These are phyloP conservation scores for Lapara coniferarum DNA, from an alignment of 2,888 invertebrate genomes.

Conservation along the genomic window DNA sequence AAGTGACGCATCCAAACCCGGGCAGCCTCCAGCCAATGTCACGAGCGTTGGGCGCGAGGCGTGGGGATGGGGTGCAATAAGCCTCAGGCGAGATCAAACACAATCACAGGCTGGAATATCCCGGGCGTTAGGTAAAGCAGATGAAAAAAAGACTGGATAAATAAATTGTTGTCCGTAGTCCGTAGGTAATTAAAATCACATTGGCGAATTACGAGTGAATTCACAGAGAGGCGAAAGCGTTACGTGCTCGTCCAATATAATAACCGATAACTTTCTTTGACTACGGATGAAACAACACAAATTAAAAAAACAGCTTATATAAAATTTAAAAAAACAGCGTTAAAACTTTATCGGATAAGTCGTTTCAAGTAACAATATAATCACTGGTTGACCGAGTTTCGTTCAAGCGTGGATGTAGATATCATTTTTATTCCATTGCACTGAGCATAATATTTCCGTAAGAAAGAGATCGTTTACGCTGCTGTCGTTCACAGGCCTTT, in stretches of 20 bases:
- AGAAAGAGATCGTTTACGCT: background rate
- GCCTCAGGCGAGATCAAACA: background rate
- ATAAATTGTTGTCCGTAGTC: background rate
- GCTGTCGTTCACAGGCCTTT: too few relatives aligned
- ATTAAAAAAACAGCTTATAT: background rate
- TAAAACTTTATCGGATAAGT: background rate
- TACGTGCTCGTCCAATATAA: too few relatives aligned
- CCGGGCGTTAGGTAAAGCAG: background rate
- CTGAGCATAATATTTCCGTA: background rate
- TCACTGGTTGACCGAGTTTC: slow-evolving; percentile 2
- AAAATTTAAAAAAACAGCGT: background rate
- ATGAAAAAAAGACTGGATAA: background rate
- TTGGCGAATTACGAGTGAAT: too few relatives aligned
- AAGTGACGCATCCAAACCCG: background rate
- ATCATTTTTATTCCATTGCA: background rate
- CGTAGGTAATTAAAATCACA: too few relatives aligned
- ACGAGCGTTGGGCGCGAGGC: background rate
- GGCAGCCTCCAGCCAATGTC: slow-evolving; percentile 12
- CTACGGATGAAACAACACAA: too few relatives aligned
- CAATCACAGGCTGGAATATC: background rate
- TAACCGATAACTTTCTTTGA: too few relatives aligned
- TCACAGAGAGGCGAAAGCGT: too few relatives aligned
- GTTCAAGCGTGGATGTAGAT: background rate
- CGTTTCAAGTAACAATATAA: background rate
- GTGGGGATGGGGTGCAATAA: background rate